Base-by-base conservation (phyloP, 2,797 vertebrate species). In the Falco peregrinus region DNA sequence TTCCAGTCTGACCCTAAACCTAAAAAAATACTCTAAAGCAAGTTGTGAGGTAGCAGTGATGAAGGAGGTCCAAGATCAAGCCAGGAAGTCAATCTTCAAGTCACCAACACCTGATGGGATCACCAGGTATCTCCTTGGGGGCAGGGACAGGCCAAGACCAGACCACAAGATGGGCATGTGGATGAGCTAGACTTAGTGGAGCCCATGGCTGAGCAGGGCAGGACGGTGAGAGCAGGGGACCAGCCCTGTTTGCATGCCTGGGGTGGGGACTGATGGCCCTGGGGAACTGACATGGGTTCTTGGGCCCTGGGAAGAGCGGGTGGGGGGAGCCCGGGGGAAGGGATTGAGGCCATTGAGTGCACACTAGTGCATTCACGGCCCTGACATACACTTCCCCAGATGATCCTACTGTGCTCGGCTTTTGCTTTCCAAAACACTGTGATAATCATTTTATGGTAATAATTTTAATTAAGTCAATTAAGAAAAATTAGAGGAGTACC, bases 401-500 rank as follows among this genome's bases (percentile, higher is more conserved):
- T 20, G 60, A 69, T 64, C n/a, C 29, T 54, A 22, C 48, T 71
- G 50, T 87, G 57, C 63, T 94, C 79, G 83, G 60, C 60, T 89
- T 96, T 87, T 94, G 51, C 56, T 91, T 96, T 94, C 39, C 24
- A 95, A 88, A 96, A 95, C 87, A 57, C 17, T 12, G 59, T 75
- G 92, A 89, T 93, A 96, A 97, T 96, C 1, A 54, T 90, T 93
- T 96, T 76, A 95, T 78, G 59, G 41, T 75, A 97, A 95, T 84
- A 90, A 85, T 84, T 89, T 84, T 93, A 88, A 89, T 90, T 48
- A 79, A 86, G 57, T 88, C 87, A 97, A 94, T 97, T 98, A 97
- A 78, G 43, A 47, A 97, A 93, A 97, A 97, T 98, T 97, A 97
- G 84, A 74, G 51, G 41, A 97, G 93, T 95, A 94, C 71, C 80